Conservation (phyloP, 2,797 vertebrate species). For the Ceryle rudis region DNA sequence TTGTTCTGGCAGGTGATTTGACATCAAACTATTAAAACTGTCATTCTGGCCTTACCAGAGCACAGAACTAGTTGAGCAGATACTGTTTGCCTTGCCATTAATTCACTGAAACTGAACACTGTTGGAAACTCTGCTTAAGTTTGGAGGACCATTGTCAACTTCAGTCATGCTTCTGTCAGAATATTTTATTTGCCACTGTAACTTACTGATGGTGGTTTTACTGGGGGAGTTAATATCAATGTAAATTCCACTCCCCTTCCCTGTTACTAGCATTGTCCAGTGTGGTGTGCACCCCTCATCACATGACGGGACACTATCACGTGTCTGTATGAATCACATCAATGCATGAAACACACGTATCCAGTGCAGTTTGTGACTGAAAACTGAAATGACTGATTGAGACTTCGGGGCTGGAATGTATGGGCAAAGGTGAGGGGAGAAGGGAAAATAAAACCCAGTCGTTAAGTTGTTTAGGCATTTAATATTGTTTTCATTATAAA, state of each 20-base stretch:
- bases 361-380: neutral
- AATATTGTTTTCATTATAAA: neutral
- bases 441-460: neutral
- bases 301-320: fast-evolving
- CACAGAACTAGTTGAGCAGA: neutral
- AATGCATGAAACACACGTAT: neutral
- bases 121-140: neutral
- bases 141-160: neutral
- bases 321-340: neutral
- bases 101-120: neutral
- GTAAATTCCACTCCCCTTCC: neutral
- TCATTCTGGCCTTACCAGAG: neutral
- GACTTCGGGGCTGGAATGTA: neutral
- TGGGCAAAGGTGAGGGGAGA: neutral
- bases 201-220: neutral
- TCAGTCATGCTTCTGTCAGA: neutral
- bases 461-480: neutral
- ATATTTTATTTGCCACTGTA: neutral
- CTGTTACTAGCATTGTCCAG: neutral
- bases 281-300: neutral
- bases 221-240: neutral
- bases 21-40: neutral
- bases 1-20: constrained; percentile 11
- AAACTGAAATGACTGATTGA: neutral
- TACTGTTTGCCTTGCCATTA: neutral